Evolutionary conservation across 2,113 vertebrate genomes (phyloP), one percentile per base, ranked within the genome.

Genomic region (Aix galericulata): DNA sequence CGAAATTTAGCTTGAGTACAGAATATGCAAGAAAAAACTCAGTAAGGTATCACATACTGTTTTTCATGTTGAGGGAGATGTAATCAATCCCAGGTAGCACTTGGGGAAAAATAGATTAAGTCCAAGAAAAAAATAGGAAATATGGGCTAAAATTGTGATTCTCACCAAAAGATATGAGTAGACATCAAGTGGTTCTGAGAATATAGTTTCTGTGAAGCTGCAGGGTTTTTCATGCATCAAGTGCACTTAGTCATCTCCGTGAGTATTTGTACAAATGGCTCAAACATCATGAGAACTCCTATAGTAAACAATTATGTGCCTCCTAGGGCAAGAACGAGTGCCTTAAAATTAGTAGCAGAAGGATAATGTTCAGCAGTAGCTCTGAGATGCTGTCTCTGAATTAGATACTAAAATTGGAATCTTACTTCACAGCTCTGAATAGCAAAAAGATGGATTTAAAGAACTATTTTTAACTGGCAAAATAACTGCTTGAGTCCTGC

Each of bases 241-340:
- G 32, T 71, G 46, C 48, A 72, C 16, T 86, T 81, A 40, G n/a
- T 94, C 20, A 48, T 86, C 58, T 78, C 1, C 0, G 34, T 71
- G 73, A 90, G 11, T 75, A 31, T 86, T 88, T 86, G 71, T 62
- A 75, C 48, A 89, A 93, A 84, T 92, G 58, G 44, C 88, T 92
- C 13, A 0, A 67, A 16, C 36, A 86, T 64, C 56, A 27, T 59
- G 68, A 66, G 52, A 86, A 44, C 62, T 82, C 63, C 80, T 50
- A 15, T 2, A 78, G 48, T 64, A 86, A 93, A 78, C 50, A 55
- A 59, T 53, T 69, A 29, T 14, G 21, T 75, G 34, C 44, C 72
- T 94, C 72, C 75, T 48, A 32, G 42, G 90, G 64, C 53, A 62
- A 11, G 38, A 32, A 80, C 26, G 60, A 90, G 56, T 64, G 69